Base-by-base conservation (phyloP, 2,888 invertebrate species). In the Notodonta dromedarius region DNA sequence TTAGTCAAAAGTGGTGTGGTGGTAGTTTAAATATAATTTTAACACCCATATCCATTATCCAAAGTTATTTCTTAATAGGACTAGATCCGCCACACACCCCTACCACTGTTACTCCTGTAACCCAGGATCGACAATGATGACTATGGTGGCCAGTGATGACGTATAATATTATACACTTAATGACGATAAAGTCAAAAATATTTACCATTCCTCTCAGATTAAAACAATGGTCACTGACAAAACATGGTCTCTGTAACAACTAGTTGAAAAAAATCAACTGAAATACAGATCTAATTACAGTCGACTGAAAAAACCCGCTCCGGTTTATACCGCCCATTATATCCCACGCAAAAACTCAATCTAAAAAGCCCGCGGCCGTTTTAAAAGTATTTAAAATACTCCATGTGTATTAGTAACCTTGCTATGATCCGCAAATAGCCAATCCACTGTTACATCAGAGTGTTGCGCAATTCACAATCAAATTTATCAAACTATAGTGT, bases 401-500 rank as follows among this genome's bases (percentile, higher is more conserved):
- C 52, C 5, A 9, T 16, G 16, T 13, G 65, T 65, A 61, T 52
- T 54, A 57, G 60, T 61, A 58, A 70, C 68, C 68, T 70, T 68
- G 67, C 66, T 62, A 66, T 58, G 52, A 60, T 52, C 66, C 63
- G 52, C 67, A 72, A 77, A 76, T 75, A 77, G 57, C 60, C 7
- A 35, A 57, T 60, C 42, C 35, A 48, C 62, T 40, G 63, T 80
- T 80, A 78, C 80, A 79, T 80, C 73, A 80, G 59, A 65, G 11
- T 35, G 58, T 80, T 79, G 70, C 77, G 73, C 67, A 81, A 80
- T 32, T 4, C 32, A 7, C 52, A 12, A 52, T 52, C 52, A 53
- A 24, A 57, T 55, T 50, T 59, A 50, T 60, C 60, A 50, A 50
- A 16, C 14, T 16, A 50, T 50, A 16, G 9, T 14, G 8, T 9